A percentile compares a stretch with the other conserved stretches of the same genome.
Conservation (phyloP, 2,797 vertebrate genomes). For the Gambelia wislizenii region DNA sequence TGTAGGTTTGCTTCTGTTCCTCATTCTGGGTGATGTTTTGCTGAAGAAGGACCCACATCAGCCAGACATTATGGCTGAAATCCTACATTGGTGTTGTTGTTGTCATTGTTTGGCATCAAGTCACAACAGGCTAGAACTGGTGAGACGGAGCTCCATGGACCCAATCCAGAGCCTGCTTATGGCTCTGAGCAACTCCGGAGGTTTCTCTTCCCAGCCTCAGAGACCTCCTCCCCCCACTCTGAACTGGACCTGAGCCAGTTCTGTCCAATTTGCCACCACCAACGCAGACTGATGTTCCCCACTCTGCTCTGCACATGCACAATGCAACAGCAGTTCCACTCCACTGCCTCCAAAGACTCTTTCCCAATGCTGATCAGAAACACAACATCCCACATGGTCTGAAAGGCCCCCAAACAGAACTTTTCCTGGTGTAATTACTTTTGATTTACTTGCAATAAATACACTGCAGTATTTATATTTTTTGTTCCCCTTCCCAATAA, state of each 20-base stretch:
- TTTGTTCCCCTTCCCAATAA: constrained; percentile 64
- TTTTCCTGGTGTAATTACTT: constrained; percentile 69
- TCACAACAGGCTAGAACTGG: background rate
- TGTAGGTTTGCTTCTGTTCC: no score
- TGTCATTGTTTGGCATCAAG: no score
- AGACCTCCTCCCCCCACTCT: background rate
- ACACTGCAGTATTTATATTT: constrained; percentile 39
- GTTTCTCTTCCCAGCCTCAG: no score
- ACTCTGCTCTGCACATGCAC: background rate
- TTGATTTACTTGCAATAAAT: constrained; percentile 72
- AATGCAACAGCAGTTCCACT: background rate
- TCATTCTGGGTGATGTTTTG: no score
- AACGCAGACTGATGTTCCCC: no score
- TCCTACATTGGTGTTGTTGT: no score
- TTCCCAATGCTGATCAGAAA: background rate
- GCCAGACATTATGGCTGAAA: no score
- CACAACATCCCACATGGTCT: background rate
- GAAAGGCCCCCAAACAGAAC: constrained; percentile 1
- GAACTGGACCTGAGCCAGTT: no score
- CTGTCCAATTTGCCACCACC: no score
- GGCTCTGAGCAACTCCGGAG: background rate
- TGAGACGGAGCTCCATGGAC: background rate
- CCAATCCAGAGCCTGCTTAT: background rate
- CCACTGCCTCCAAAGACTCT: background rate
- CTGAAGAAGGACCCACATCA: no score